These are phyloP conservation scores for Telenomus remus DNA, from an alignment of 1,140 invertebrate genomes.

Conservation along the genomic window DNA sequence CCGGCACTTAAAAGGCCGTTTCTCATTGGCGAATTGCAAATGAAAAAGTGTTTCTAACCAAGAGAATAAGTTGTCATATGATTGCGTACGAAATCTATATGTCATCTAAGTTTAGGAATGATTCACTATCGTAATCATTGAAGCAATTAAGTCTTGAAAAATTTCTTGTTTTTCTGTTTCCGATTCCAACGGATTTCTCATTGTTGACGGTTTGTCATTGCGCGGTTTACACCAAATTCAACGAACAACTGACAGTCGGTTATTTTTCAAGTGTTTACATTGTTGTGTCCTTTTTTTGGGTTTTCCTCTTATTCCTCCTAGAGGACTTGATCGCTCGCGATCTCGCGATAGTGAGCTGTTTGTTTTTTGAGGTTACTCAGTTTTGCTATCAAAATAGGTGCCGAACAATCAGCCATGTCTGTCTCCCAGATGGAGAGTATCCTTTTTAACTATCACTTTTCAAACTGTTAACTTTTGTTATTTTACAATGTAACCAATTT, in stretches of 20 bases:
- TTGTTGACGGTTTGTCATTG: no score
- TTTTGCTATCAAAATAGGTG: constrained; percentile 80
- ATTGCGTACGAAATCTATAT: constrained; percentile 9
- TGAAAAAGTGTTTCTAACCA: background rate
- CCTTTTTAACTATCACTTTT: constrained; percentile 78
- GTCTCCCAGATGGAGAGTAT: constrained; percentile 91
- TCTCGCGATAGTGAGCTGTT: constrained; percentile 6
- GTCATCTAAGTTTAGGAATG: constrained; percentile 37
- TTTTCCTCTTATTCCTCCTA: no score
- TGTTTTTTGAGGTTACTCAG: constrained; percentile 48
- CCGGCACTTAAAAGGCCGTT: background rate
- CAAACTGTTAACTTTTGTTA: no score
- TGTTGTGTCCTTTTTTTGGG: constrained; percentile 4
- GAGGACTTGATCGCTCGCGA: no score
- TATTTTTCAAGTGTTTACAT: constrained; percentile 3
- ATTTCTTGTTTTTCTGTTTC: constrained; percentile 11
- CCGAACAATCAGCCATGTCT: constrained; percentile 84
- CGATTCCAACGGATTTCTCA: background rate
- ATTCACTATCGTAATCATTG: constrained; percentile 33
- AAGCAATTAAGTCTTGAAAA: constrained; percentile 2
- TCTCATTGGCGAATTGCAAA: background rate
- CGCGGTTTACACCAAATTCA: no score
- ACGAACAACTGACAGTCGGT: constrained; percentile 3
- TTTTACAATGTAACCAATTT: no score
- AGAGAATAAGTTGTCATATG: constrained; percentile 9